These are phyloP conservation scores for Manduca sexta DNA, from an alignment of 1,140 invertebrate genomes.

Conservation along the genomic window DNA sequence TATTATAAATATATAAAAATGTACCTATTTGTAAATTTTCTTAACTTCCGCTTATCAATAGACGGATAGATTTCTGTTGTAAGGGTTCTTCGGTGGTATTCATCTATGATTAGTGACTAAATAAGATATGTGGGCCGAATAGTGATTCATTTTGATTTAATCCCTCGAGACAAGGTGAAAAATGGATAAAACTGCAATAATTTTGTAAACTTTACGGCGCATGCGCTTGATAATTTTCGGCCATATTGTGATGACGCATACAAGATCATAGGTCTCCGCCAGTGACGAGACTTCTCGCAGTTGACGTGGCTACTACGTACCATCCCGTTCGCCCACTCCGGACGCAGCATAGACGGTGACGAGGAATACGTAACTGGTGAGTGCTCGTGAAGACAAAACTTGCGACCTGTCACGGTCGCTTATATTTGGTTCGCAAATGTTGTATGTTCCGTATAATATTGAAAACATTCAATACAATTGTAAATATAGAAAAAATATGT, in stretches of 20 bases:
- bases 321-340: conserved; percentile 91
- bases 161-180: too few relatives aligned
- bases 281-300: conserved; percentile 92
- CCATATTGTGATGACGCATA: conserved; percentile 83
- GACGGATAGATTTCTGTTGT: too few relatives aligned
- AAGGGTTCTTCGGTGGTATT: too few relatives aligned
- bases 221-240: conserved; percentile 69
- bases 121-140: too few relatives aligned
- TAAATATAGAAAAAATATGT: conserved; percentile 39
- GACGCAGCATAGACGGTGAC: conserved; percentile 93
- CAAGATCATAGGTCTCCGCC: conserved; percentile 77
- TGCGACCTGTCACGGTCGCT: conserved; percentile 79
- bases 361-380: conserved; percentile 96
- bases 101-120: too few relatives aligned
- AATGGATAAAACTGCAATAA: too few relatives aligned
- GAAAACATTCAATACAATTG: conserved; percentile 16
- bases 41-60: too few relatives aligned
- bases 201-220: too few relatives aligned
- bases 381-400: conserved; percentile 81
- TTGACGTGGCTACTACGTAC: conserved; percentile 97
- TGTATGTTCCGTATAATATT: conserved; percentile 40
- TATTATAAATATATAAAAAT: too few relatives aligned
- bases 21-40: too few relatives aligned
- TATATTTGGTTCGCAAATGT: conserved; percentile 55
- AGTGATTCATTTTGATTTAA: too few relatives aligned